These are phyloP conservation scores for Bubalus kerabau DNA, from an alignment of 2,113 vertebrate species.

Conservation along the genomic window DNA sequence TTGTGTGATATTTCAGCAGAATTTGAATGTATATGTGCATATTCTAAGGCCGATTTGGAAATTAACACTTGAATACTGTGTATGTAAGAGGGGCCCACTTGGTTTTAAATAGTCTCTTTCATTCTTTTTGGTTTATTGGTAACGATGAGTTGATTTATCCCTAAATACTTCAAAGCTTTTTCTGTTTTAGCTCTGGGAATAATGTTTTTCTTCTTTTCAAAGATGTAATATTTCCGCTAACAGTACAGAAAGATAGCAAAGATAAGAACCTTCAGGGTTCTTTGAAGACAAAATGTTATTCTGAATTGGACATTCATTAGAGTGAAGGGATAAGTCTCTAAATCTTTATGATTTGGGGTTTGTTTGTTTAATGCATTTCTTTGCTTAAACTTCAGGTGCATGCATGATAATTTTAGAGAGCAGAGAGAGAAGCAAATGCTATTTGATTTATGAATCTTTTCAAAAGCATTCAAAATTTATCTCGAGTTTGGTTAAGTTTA, in stretches of 20 bases:
- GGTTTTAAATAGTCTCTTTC: conserved; percentile 36
- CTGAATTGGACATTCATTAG: conserved; percentile 49
- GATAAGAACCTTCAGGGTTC: conserved; percentile 43
- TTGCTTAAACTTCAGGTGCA: conserved; percentile 41
- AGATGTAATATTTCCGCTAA: conserved; percentile 61
- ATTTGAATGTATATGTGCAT: background rate
- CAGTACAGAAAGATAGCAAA: conserved; percentile 54
- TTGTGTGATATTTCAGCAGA: background rate
- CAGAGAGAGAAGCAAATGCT: background rate
- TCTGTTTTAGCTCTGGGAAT: conserved; percentile 53
- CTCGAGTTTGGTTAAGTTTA: background rate
- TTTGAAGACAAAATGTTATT: conserved; percentile 57
- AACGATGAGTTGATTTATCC: conserved; percentile 53
- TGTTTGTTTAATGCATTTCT: conserved; percentile 50
- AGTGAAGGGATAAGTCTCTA: background rate
- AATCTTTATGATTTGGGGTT: conserved; percentile 47
- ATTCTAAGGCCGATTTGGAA: conserved; percentile 6
- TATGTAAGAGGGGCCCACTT: background rate
- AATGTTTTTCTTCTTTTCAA: conserved; percentile 63
- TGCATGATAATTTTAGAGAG: conserved; percentile 18
- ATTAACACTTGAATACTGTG: background rate
- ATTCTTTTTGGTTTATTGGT: conserved; percentile 39
- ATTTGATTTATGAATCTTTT: conserved; percentile 35
- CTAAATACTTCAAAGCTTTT: conserved; percentile 61
- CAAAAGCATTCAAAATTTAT: conserved; percentile 20